Base-by-base conservation (phyloP, 2,888 invertebrate genomes). In the Dolichopus griseipennis region DNA sequence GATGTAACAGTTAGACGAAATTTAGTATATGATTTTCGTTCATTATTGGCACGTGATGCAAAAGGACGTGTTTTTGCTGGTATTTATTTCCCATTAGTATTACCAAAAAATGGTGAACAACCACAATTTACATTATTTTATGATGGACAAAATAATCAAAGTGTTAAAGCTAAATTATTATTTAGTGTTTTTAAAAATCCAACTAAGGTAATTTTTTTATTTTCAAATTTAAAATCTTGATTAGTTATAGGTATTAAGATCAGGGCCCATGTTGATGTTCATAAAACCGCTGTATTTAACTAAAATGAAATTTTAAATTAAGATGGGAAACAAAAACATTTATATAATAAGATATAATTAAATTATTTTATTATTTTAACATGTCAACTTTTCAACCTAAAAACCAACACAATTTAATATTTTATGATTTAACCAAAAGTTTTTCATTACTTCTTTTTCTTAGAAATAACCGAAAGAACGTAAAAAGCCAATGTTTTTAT, bases 1-100 rank as follows among this genome's bases (percentile, higher is more conserved):
- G 90, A 89, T 78, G 91, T 95, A 37, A 93, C 95, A 0, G 95
- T 95, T 78, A 88, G 95, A 75, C 87, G 95, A 74, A 95, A 95
- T 80, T 82, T 95, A 75, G 90, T 92, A 27, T 95, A 94, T 84
- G 90, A 91, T 76, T 85, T 74, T 79, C 85, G 91, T 78, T 92
- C 91, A 78, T 84, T 94, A 66, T 83, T 95, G 67, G 87, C 91
- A 7, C 87, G 95, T 67, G 91, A 93, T 80, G 89, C 89, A 72
- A 93, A 93, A 75, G 94, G 94, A 66, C 88, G 90, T 73, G 85
- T 94, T 8, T 84, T 87, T 52, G 93, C 95, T 66, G 95, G 95
- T 27, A 83, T 95, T 69, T 95, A 94, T 81, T 93, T 95, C 79
- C 90, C 92, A 64, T 84, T 94, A 52, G 85, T 94, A 67, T 85